A percentile compares a stretch with the other conserved stretches of the same genome.
phyloP scores from a whole-genome alignment of 2,113 vertebrate species.

The Sciurus niger region DNA sequence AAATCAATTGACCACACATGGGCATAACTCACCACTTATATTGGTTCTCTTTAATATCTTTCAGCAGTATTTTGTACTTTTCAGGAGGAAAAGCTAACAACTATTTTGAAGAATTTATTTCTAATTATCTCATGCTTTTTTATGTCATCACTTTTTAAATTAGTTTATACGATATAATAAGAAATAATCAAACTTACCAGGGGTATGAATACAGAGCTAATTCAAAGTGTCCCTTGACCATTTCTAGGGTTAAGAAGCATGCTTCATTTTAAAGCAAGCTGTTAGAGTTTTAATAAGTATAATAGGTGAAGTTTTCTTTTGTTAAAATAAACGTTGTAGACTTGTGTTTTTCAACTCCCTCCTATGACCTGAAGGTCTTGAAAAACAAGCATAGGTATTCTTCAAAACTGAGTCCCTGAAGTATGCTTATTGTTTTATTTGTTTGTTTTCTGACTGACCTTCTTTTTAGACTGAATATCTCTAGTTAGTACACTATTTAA shows the following conservation, averaged over 20 bases:
- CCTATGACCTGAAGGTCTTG: background rate
- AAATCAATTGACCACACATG: background rate
- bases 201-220: background rate
- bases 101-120: background rate
- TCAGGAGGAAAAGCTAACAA: background rate
- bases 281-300: background rate
- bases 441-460: background rate
- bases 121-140: background rate
- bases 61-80: background rate
- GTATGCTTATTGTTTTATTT: conserved; percentile 18
- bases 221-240: background rate
- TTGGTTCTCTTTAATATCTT: background rate
- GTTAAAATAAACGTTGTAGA: background rate
- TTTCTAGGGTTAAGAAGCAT: background rate
- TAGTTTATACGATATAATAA: background rate
- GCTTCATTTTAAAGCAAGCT: background rate
- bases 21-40: background rate
- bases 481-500: background rate
- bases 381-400: background rate
- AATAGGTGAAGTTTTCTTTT: background rate
- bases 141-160: background rate
- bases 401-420: background rate
- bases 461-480: background rate
- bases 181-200: conserved; percentile 25
- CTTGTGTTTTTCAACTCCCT: background rate